These are phyloP conservation scores for Oxyura jamaicensis DNA, from an alignment of 2,113 vertebrate species.

Conservation along the genomic window DNA sequence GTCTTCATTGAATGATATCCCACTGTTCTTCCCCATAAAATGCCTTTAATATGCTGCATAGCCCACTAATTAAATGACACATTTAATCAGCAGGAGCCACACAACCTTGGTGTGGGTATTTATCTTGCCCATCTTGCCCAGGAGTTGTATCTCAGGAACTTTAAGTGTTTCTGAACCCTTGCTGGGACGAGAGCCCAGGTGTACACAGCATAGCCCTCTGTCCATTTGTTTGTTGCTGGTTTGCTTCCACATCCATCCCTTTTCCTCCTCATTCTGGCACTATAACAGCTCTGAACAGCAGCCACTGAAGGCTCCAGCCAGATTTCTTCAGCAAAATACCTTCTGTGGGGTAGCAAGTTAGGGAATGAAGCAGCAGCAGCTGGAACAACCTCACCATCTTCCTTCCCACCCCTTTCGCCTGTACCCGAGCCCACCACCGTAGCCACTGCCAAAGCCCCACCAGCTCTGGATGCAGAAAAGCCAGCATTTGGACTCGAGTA, in stretches of 20 bases:
- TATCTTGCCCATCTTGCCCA: neutral
- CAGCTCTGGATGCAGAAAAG: slow-evolving; percentile 16
- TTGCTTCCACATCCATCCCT: slow-evolving; percentile 21
- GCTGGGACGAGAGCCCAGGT: neutral
- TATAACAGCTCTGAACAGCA: slow-evolving; percentile 32
- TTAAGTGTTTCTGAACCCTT: neutral
- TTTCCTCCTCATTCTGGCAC: slow-evolving; percentile 27
- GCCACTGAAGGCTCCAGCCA: neutral
- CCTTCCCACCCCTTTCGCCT: neutral
- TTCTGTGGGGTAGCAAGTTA: neutral
- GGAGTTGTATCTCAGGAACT: neutral
- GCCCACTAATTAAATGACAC: neutral
- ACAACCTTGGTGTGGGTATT: neutral
- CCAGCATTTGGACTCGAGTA: slow-evolving; percentile 9
- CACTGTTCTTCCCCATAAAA: neutral
- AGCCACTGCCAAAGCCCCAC: slow-evolving; percentile 27
- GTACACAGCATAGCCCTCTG: slow-evolving; percentile 19
- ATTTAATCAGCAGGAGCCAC: neutral
- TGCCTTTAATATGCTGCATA: neutral
- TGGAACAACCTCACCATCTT: neutral
- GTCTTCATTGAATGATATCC: neutral
- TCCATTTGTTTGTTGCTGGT: neutral
- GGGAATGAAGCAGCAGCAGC: neutral
- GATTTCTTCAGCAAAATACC: slow-evolving; percentile 44
- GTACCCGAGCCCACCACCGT: neutral